phyloP scores from a whole-genome alignment of 2,113 vertebrate genomes.

The Cepphus grylle region DNA sequence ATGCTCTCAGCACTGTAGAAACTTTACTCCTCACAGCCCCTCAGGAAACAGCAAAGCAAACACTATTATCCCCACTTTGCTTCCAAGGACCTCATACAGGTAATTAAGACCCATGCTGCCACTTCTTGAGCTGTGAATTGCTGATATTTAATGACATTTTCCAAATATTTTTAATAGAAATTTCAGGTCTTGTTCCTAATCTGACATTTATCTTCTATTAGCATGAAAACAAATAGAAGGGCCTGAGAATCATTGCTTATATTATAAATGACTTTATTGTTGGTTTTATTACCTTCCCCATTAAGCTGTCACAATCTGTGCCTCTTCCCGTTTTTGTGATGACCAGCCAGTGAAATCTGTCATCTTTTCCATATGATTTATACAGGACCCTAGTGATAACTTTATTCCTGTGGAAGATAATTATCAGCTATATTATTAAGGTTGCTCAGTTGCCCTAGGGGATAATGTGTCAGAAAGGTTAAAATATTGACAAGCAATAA shows the following conservation, averaged over 20 bases:
- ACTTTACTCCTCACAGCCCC: neutral
- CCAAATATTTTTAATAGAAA: slow-evolving; percentile 65
- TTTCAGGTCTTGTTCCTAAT: slow-evolving; percentile 55
- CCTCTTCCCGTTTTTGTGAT: neutral
- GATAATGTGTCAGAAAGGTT: slow-evolving; percentile 54
- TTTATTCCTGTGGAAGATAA: slow-evolving; percentile 61
- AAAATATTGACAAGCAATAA: slow-evolving; percentile 62
- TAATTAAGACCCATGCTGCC: slow-evolving; percentile 1
- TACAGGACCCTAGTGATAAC: slow-evolving; percentile 23
- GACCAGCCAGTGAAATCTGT: slow-evolving; percentile 28
- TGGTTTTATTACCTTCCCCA: slow-evolving; percentile 52
- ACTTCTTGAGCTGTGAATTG: neutral
- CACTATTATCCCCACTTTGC: neutral
- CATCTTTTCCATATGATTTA: slow-evolving; percentile 59
- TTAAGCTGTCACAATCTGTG: slow-evolving; percentile 42
- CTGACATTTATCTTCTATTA: slow-evolving; percentile 65
- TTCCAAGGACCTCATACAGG: neutral
- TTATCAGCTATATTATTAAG: slow-evolving; percentile 59
- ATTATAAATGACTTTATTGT: slow-evolving; percentile 53
- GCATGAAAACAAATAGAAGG: slow-evolving; percentile 53
- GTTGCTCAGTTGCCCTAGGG: slow-evolving; percentile 44
- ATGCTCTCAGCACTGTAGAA: neutral
- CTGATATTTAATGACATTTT: slow-evolving; percentile 57
- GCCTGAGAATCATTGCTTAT: slow-evolving; percentile 12
- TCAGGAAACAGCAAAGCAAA: neutral